Percentiles rank a stretch among this genome's conserved stretches.
These are phyloP conservation scores for Trinorchestia longiramus DNA, from an alignment of 1,140 invertebrate genomes.

Conservation along the genomic window DNA sequence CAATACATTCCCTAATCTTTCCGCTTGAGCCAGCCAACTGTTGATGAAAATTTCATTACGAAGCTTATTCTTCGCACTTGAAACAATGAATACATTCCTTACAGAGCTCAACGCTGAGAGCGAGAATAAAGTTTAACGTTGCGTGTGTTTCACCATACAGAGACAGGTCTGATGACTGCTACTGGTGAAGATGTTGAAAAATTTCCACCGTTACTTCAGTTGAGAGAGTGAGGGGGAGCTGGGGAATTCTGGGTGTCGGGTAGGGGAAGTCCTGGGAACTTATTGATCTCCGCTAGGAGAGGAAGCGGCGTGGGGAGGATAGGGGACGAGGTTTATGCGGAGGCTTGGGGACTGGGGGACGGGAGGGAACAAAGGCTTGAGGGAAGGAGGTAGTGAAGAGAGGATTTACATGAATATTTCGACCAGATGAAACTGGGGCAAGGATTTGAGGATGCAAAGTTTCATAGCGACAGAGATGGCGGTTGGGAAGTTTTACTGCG, in stretches of 20 bases:
- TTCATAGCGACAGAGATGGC: background rate
- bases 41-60: background rate
- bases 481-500: background rate
- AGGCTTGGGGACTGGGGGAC: background rate
- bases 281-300: slow-evolving; percentile 34
- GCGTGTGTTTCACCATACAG: background rate
- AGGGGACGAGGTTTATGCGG: slow-evolving; percentile 3
- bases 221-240: slow-evolving; percentile 17
- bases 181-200: background rate
- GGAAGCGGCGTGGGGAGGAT: slow-evolving; percentile 4
- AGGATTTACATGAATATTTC: background rate
- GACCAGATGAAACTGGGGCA: background rate
- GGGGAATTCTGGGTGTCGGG: slow-evolving; percentile 15
- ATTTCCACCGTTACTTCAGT: background rate
- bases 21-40: background rate
- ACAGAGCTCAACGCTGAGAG: background rate
- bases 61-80: no score
- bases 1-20: background rate
- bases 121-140: background rate
- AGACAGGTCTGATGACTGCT: background rate
- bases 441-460: background rate
- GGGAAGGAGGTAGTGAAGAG: background rate
- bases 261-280: slow-evolving; percentile 34
- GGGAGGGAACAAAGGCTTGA: background rate
- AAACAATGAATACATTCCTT: background rate